A percentile compares a stretch with the other conserved stretches of the same genome.
Conservation (phyloP, 30 jellyfish, hydroid and myxozoan species). For the Aurelia sp. region DNA sequence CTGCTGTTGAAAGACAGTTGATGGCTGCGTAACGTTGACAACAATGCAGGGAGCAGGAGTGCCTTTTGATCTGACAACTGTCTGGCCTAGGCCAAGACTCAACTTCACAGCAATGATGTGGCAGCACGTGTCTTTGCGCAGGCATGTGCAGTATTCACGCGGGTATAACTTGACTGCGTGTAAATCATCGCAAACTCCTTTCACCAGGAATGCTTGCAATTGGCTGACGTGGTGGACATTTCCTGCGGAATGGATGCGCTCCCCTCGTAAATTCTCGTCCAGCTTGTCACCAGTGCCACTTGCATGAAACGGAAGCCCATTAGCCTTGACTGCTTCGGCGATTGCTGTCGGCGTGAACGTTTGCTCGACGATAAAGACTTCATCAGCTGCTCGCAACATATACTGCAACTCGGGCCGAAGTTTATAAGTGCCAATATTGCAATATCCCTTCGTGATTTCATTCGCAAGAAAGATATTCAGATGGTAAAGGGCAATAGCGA, state of each 20-base stretch:
- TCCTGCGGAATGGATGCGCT: slow-evolving; percentile 87
- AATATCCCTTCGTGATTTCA: slow-evolving; percentile 80
- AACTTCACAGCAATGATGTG: slow-evolving; percentile 93
- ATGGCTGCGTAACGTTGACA: slow-evolving; percentile 45
- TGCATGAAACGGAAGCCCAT: slow-evolving; percentile 72
- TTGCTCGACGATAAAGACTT: slow-evolving; percentile 54
- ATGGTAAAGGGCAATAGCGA: slow-evolving; percentile 80
- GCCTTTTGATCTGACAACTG: slow-evolving; percentile 59
- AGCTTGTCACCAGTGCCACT: slow-evolving; percentile 51
- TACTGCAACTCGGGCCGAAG: slow-evolving; percentile 70
- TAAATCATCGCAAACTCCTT: slow-evolving; percentile 76
- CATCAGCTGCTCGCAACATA: slow-evolving; percentile 83
- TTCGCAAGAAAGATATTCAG: slow-evolving; percentile 73
- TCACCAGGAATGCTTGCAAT: slow-evolving; percentile 85
- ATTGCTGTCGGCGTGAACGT: slow-evolving; percentile 53
- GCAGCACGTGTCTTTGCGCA: slow-evolving; percentile 80
- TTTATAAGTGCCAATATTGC: slow-evolving; percentile 77
- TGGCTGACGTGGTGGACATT: slow-evolving; percentile 80
- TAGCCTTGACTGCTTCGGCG: slow-evolving; percentile 55
- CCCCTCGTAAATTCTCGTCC: slow-evolving; percentile 76
- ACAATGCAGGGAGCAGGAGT: slow-evolving; percentile 58
- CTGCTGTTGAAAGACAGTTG: slow-evolving; percentile 24
- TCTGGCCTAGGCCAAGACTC: slow-evolving; percentile 83
- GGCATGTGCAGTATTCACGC: slow-evolving; percentile 94
- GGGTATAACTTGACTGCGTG: slow-evolving; percentile 95